These are phyloP conservation scores for Meloidogyne chitwoodi DNA, from an alignment of 1,140 invertebrate species.

Conservation along the genomic window DNA sequence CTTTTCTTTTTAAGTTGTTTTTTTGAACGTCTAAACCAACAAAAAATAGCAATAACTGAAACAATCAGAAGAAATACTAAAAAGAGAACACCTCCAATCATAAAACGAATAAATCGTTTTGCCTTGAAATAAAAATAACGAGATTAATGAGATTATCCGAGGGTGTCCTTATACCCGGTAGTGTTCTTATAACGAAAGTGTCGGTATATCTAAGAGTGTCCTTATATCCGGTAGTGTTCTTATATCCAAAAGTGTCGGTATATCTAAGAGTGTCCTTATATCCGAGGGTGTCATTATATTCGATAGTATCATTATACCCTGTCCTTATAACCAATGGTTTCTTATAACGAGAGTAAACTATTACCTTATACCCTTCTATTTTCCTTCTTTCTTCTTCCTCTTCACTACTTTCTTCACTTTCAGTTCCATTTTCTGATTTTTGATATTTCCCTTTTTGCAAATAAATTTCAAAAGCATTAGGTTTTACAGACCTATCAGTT, in stretches of 20 bases:
- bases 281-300: neutral
- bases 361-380: neutral
- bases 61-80: slow-evolving; percentile 32
- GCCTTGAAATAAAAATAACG: neutral
- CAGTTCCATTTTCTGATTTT: neutral
- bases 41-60: slow-evolving; percentile 16
- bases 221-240: too few species aligned
- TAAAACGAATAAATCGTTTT: slow-evolving; percentile 20
- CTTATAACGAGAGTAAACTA: neutral
- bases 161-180: neutral
- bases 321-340: neutral
- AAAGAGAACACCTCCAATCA: slow-evolving; percentile 17
- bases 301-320: too few species aligned
- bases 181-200: too few species aligned
- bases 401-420: neutral
- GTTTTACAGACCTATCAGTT: slow-evolving; percentile 23
- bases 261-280: neutral
- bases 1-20: slow-evolving; percentile 38
- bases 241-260: too few species aligned
- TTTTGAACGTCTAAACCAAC: slow-evolving; percentile 28
- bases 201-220: too few species aligned
- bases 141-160: neutral
- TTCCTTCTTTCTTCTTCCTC: neutral
- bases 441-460: slow-evolving; percentile 22
- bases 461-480: slow-evolving; percentile 30